A percentile compares a stretch with the other conserved stretches of the same genome.
Evolutionary conservation across 1,140 invertebrate genomes (phyloP).

Genomic region (Saccostrea echinata): DNA sequence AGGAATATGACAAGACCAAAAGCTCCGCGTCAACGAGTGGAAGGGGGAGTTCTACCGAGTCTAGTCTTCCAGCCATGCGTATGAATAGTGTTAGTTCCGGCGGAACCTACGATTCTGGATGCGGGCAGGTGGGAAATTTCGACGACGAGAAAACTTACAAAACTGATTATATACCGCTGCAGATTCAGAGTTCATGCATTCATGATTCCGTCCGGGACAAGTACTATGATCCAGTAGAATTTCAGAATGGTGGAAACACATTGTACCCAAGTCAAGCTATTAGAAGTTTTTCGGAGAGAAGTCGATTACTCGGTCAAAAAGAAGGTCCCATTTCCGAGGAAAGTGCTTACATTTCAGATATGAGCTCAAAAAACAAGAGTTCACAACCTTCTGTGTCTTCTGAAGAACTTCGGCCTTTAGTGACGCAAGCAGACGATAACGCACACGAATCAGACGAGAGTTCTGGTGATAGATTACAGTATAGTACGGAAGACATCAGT

Average conservation of each 20-base stretch:
- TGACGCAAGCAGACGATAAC: neutral
- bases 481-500: slow-evolving; percentile 7
- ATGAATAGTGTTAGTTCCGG: neutral
- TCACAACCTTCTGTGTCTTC: neutral
- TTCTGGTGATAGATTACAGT: neutral
- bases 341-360: slow-evolving; percentile 5
- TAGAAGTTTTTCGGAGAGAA: neutral
- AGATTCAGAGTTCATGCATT: neutral
- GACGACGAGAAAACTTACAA: no score
- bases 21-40: neutral
- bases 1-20: neutral
- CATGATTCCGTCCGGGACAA: neutral
- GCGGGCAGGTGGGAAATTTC: neutral
- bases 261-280: no score
- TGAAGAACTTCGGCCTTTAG: neutral
- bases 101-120: neutral
- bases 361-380: neutral
- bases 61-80: neutral
- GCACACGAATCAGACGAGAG: slow-evolving; percentile 7
- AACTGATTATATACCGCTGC: neutral
- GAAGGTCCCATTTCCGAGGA: neutral
- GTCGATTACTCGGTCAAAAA: neutral
- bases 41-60: neutral
- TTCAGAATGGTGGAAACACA: neutral
- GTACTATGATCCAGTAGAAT: neutral